Conservation (phyloP, 2,797 vertebrate genomes). For the Neostethus bicornis region DNA sequence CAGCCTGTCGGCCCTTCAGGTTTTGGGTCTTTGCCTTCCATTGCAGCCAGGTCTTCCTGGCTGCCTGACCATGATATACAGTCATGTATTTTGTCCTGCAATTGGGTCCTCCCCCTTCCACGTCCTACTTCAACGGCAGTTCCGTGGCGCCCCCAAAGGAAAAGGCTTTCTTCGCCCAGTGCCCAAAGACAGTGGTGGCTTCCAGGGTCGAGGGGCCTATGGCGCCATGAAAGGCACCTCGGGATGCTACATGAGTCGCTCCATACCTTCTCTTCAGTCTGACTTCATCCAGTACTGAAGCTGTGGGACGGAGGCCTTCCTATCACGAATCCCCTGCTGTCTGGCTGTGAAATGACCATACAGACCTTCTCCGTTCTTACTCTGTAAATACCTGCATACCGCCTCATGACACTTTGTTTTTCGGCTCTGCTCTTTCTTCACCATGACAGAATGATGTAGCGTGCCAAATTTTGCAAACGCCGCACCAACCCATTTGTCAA, state of each 20-base stretch:
- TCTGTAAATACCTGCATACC: slow-evolving; percentile 55
- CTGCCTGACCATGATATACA: too few species aligned
- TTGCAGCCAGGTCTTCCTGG: too few species aligned
- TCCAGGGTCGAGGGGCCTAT: slow-evolving; percentile 68
- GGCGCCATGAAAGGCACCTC: slow-evolving; percentile 81
- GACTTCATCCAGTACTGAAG: slow-evolving; percentile 89
- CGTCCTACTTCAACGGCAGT: too few species aligned
- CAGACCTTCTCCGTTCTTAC: slow-evolving; percentile 17
- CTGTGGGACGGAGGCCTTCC: slow-evolving; percentile 59
- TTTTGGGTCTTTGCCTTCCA: too few species aligned
- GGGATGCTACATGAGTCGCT: slow-evolving; percentile 88
- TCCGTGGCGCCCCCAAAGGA: slow-evolving; percentile 22
- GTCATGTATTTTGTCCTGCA: too few species aligned
- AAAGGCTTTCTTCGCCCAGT: slow-evolving; percentile 53
- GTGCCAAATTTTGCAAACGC: too few species aligned
- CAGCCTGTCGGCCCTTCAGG: too few species aligned
- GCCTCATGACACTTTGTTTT: too few species aligned
- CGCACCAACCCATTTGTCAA: too few species aligned
- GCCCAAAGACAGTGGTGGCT: slow-evolving; percentile 73
- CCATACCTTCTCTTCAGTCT: slow-evolving; percentile 93
- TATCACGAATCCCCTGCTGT: slow-evolving; percentile 1
- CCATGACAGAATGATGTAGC: too few species aligned
- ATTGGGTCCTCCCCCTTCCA: too few species aligned
- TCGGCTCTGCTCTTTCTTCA: too few species aligned
- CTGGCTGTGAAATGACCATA: slow-evolving; percentile 26